phyloP scores from a whole-genome alignment of 2,113 vertebrate species.

The Lasiurus cinereus region DNA sequence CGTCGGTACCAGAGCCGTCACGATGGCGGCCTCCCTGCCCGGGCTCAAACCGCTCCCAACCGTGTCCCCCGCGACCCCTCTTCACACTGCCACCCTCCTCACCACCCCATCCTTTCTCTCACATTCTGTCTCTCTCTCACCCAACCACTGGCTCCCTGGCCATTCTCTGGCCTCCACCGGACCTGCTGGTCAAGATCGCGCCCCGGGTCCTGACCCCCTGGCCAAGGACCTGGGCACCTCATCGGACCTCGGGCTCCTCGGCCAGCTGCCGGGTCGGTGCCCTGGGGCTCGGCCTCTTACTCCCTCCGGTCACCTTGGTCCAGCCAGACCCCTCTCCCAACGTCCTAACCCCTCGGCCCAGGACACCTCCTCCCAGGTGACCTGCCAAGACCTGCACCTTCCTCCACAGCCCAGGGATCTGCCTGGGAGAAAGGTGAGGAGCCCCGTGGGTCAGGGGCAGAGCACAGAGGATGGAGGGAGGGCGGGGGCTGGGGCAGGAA shows the following conservation, averaged over 20 bases:
- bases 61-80: accelerated
- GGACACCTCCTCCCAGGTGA: not conserved
- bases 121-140: not conserved
- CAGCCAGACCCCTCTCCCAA: not conserved
- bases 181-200: not conserved
- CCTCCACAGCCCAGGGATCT: not conserved
- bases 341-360: not conserved
- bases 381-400: not conserved
- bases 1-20: accelerated
- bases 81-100: not conserved
- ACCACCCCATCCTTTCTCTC: not conserved
- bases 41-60: not conserved
- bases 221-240: not conserved
- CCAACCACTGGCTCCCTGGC: not conserved
- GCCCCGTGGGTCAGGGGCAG: not conserved
- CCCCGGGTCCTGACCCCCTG: no score
- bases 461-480: accelerated
- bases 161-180: not conserved
- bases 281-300: not conserved
- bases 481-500: not conserved
- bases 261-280: not conserved
- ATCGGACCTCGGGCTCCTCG: not conserved
- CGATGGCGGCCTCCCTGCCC: not conserved
- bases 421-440: not conserved
- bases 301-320: not conserved